Evolutionary conservation across 2,888 invertebrate genomes (phyloP), one percentile per base, ranked within the genome.

Genomic region (Hartigia nigra): DNA sequence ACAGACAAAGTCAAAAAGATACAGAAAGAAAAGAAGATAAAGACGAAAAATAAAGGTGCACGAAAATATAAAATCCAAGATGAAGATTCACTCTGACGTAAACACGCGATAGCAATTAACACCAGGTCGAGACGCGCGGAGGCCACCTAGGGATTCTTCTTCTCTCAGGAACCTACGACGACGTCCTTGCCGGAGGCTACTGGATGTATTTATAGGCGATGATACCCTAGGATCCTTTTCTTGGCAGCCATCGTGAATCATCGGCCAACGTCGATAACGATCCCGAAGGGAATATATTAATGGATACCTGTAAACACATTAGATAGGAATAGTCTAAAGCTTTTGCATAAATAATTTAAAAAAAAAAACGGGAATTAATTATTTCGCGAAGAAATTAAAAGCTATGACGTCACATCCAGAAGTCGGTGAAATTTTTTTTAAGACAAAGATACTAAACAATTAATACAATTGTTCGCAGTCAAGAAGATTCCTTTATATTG

Each of bases 121-220:
- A 55, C 55, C 23, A 55, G 23, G 55, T 55, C 55, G 14, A 55
- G 31, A 31, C 14, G 35, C 39, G 35, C 36, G 12, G 70, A 78
- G 78, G 72, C 75, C 75, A 35, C 75, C 75, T 55, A 55, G 55
- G 55, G 55, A 55, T 76, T 80, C 69, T 76, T 75, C 74, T 76
- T 69, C 37, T 31, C 70, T 74, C 77, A 34, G 31, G 23, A 69
- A 75, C 77, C 80, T 82, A 83, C 82, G 84, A 82, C 81, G 83
- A 83, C 87, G 88, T 90, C 91, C 91, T 91, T 91, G 91, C 91
- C 91, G 84, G 87, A 87, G 90, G 91, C 90, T 81, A 86, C 55
- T 86, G 81, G 81, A 83, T 84, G 87, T 91, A 91, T 91, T 91
- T 90, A 91, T 91, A 90, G 91, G 84, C 86, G 91, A 91, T 90